Evolutionary conservation across 2,113 vertebrate species (phyloP), one percentile per base, ranked within the genome.

Genomic region (Cyanocitta stelleri): DNA sequence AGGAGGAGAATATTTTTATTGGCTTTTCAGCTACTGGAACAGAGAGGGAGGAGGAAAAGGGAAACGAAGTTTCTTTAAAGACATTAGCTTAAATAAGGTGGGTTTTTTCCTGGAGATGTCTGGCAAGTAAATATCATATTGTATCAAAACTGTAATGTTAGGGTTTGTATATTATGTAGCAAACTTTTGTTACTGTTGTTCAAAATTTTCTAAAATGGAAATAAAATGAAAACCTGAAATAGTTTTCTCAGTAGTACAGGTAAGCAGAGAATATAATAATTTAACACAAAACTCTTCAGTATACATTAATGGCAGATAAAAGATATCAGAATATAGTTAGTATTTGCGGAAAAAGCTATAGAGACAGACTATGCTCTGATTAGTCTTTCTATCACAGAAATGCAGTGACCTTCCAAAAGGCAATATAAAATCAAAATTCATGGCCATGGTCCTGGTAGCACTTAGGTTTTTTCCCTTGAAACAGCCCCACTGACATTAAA

Each of bases 1-100:
- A 97, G 98, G 98, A 98, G 97, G 96, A 96, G 96, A 97, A 94
- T 88, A 86, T 90, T 97, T 95, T 96, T 92, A 98, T 96, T 97
- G 97, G 95, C 78, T 95, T 97, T 97, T 91, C 94, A 92, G 81
- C 94, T 96, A 86, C 78, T 95, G 84, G 87, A 92, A 89, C 76
- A 90, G 89, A 93, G 93, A 91, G 62, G 85, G 95, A 96, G 96
- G 90, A 87, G 82, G 43, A 24, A 89, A 80, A 93, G 33, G 64
- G 55, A 95, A 87, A 54, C 16, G 10, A 27, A 39, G 8, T 92
- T 94, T 89, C 83, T 93, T 87, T 85, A 83, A 83, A 86, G 96
- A 83, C 85, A 58, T 80, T 96, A 67, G 26, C 90, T 96, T 87
- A 87, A 95, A 89, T 76, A 43, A 66, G 69, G 15, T 44, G 39